These are phyloP conservation scores for Amphimallon solstitiale DNA, from an alignment of 2,888 invertebrate genomes.

Conservation along the genomic window DNA sequence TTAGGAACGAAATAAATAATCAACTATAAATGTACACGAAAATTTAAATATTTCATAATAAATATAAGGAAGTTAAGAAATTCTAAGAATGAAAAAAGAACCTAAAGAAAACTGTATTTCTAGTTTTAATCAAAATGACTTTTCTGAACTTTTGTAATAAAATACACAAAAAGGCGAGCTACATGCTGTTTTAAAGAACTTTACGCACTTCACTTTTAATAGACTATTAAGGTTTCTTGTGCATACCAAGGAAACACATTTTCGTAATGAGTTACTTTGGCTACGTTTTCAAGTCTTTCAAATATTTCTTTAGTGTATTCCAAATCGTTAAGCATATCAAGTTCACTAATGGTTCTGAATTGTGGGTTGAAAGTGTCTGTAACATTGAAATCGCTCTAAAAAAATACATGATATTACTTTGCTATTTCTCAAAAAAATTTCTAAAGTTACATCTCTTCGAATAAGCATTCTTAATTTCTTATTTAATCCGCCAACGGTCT, in stretches of 20 bases:
- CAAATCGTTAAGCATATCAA: constrained; percentile 57
- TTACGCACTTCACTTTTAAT: too few relatives aligned
- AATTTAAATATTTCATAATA: too few relatives aligned
- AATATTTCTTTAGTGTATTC: constrained; percentile 60
- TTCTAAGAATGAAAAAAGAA: too few relatives aligned
- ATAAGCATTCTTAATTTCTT: constrained; percentile 63
- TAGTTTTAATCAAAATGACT: too few relatives aligned
- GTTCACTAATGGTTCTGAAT: constrained; percentile 51
- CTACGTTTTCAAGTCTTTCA: constrained; percentile 58
- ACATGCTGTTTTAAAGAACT: too few relatives aligned
- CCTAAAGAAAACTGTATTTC: too few relatives aligned
- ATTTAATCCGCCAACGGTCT: constrained; percentile 61
- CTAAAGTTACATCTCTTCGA: constrained; percentile 60
- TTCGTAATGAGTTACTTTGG: constrained; percentile 61
- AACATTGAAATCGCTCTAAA: constrained; percentile 35
- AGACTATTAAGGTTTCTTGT: too few relatives aligned
- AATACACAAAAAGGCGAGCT: too few relatives aligned
- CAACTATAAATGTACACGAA: too few relatives aligned
- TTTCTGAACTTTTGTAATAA: too few relatives aligned
- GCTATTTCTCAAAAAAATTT: neutral
- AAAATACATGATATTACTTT: neutral
- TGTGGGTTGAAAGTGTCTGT: constrained; percentile 15
- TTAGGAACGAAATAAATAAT: too few relatives aligned
- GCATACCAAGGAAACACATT: constrained; percentile 63
- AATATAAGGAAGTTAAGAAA: too few relatives aligned